These are phyloP conservation scores for Neodiprion virginianus DNA, from an alignment of 1,140 invertebrate species.

Conservation along the genomic window DNA sequence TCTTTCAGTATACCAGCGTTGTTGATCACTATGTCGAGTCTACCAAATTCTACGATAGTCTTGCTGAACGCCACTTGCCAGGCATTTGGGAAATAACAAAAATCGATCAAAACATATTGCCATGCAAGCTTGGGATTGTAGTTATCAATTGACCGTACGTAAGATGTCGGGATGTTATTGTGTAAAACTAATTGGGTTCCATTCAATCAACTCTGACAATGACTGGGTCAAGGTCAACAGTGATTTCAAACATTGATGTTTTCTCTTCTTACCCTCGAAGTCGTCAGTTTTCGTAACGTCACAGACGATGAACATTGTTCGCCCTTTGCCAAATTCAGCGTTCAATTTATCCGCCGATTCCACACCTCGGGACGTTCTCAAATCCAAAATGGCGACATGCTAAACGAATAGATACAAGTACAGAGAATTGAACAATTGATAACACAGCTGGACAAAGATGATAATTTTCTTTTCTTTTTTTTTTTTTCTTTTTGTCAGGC, in stretches of 20 bases:
- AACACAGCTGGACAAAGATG: too few species aligned
- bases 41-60: slow-evolving; percentile 52
- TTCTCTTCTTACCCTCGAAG: slow-evolving; percentile 38
- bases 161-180: too few species aligned
- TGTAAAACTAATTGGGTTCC: too few species aligned
- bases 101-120: too few species aligned
- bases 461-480: too few species aligned
- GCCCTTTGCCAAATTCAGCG: slow-evolving; percentile 56
- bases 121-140: not conserved
- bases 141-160: too few species aligned
- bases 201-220: too few species aligned
- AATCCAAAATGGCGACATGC: slow-evolving; percentile 53
- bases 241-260: too few species aligned
- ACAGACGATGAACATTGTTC: slow-evolving; percentile 59
- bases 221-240: too few species aligned
- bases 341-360: slow-evolving; percentile 51
- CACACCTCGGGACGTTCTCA: slow-evolving; percentile 43
- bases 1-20: slow-evolving; percentile 68
- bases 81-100: too few species aligned
- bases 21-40: slow-evolving; percentile 69
- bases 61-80: slow-evolving; percentile 45
- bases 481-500: too few species aligned
- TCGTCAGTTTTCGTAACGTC: slow-evolving; percentile 58
- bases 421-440: too few species aligned
- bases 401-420: slow-evolving; percentile 39